Conservation (phyloP, 2,888 invertebrate genomes). For the Mechanitis mazaeus region DNA sequence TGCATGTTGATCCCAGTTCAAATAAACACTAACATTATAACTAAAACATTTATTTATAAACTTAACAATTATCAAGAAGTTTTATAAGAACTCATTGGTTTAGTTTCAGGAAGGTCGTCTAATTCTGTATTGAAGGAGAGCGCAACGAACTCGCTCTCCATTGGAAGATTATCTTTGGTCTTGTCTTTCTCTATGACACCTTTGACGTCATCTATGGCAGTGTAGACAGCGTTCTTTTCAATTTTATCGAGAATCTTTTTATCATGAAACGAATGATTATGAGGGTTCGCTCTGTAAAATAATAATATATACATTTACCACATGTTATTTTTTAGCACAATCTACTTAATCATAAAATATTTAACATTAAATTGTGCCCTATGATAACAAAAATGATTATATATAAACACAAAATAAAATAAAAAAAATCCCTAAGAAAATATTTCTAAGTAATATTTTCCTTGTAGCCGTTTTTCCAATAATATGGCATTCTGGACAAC, state of each 20-base stretch:
- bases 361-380: too few relatives aligned
- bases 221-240: conserved; percentile 61
- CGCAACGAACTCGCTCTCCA: conserved; percentile 23
- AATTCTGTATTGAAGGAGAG: conserved; percentile 1
- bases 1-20: too few relatives aligned
- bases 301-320: conserved; percentile 11
- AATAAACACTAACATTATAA: too few relatives aligned
- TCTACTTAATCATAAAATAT: too few relatives aligned
- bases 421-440: too few relatives aligned
- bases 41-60: neutral
- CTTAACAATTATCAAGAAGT: neutral
- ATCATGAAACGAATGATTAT: conserved; percentile 69
- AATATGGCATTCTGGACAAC: too few relatives aligned
- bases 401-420: too few relatives aligned
- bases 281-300: conserved; percentile 56
- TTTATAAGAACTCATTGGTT: neutral
- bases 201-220: conserved; percentile 39
- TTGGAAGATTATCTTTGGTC: conserved; percentile 16
- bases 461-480: too few relatives aligned
- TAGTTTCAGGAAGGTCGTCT: neutral
- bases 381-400: too few relatives aligned
- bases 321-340: too few relatives aligned
- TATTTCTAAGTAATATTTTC: too few relatives aligned
- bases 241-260: conserved; percentile 67
- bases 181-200: conserved; percentile 34